Evolutionary conservation across 2,888 invertebrate species (phyloP).

Genomic region (Trypoxylon attenuatum): DNA sequence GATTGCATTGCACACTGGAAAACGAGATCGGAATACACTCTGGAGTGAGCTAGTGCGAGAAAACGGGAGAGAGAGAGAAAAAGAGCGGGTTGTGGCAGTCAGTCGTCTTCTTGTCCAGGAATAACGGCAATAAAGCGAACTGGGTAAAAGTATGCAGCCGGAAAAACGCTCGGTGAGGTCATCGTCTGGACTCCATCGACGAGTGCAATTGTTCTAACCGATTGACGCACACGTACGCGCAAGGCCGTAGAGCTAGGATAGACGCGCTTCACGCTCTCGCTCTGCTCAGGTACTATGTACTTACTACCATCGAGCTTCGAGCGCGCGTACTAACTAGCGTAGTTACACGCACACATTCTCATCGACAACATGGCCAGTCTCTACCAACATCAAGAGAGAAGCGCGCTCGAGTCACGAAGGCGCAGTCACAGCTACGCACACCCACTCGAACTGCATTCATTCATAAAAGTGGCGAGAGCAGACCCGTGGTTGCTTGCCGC

Average conservation of each 20-base stretch:
- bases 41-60: too few species aligned
- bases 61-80: too few species aligned
- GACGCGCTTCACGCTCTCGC: neutral
- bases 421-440: slow-evolving; percentile 61
- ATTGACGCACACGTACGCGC: slow-evolving; percentile 12
- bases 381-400: neutral
- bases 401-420: slow-evolving; percentile 36
- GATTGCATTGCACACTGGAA: too few species aligned
- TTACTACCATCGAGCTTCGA: neutral
- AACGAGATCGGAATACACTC: too few species aligned
- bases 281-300: neutral
- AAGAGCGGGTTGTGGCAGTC: too few species aligned
- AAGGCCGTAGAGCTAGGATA: neutral
- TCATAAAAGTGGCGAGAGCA: slow-evolving; percentile 66
- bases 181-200: slow-evolving; percentile 28
- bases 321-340: neutral
- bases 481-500: slow-evolving; percentile 29
- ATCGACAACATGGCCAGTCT: too few species aligned
- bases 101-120: too few species aligned
- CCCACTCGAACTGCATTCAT: slow-evolving; percentile 69
- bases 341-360: neutral
- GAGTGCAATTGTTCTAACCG: slow-evolving; percentile 14
- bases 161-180: slow-evolving; percentile 31
- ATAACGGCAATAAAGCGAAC: slow-evolving; percentile 15
- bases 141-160: slow-evolving; percentile 14